Percentiles rank a stretch among this genome's conserved stretches.
These are phyloP conservation scores for Dasypolia templi DNA, from an alignment of 2,888 invertebrate species.

Conservation along the genomic window DNA sequence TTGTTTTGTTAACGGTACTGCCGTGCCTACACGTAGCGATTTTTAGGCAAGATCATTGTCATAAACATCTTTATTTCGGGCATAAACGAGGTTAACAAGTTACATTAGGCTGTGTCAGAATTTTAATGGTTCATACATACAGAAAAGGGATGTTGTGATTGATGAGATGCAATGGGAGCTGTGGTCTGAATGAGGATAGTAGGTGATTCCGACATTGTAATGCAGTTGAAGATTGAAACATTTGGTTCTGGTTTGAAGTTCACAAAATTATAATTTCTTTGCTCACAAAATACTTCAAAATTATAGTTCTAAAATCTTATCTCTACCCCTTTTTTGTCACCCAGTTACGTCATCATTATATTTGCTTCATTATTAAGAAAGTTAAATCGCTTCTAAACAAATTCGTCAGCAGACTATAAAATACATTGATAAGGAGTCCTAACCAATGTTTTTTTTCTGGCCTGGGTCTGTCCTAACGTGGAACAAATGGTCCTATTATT, in stretches of 20 bases:
- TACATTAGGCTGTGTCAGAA: conserved; percentile 60
- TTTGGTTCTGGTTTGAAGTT: no score
- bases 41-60: conserved; percentile 75
- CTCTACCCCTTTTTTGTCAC: not conserved
- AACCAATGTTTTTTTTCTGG: not conserved
- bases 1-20: conserved; percentile 78
- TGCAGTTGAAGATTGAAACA: not conserved
- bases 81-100: conserved; percentile 66
- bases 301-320: not conserved
- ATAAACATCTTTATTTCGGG: conserved; percentile 71
- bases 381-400: not conserved
- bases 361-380: not conserved
- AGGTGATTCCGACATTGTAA: not conserved
- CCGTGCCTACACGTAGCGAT: conserved; percentile 81
- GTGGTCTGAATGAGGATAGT: not conserved
- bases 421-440: not conserved
- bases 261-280: not conserved
- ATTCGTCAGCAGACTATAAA: not conserved
- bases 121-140: conserved; percentile 51
- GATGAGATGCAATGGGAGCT: conserved; percentile 11
- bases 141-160: conserved; percentile 29
- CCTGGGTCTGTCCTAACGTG: not conserved
- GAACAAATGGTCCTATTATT: not conserved
- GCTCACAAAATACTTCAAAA: not conserved
- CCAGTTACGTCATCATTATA: not conserved